Conservation (phyloP, 1,140 invertebrate species). For the Drosophila insularis region DNA sequence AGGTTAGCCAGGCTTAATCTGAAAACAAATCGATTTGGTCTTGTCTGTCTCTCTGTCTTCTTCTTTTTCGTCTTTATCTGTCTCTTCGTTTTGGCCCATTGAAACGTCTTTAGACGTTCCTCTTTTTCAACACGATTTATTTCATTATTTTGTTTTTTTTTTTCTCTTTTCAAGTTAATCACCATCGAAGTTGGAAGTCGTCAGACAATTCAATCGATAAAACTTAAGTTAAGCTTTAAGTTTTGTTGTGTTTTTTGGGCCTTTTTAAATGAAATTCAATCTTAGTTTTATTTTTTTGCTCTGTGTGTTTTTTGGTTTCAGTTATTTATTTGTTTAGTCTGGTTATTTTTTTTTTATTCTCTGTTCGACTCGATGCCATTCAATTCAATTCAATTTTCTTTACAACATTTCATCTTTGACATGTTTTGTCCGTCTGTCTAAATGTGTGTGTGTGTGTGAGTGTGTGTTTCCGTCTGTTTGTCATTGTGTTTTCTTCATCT, state of each 20-base stretch:
- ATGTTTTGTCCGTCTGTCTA: constrained; percentile 63
- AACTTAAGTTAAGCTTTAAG: constrained; percentile 59
- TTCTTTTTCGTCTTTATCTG: constrained; percentile 37
- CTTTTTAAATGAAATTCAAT: constrained; percentile 39
- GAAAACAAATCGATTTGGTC: constrained; percentile 80
- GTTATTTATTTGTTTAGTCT: constrained; percentile 75
- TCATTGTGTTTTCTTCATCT: constrained; percentile 54
- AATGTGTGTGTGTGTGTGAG: constrained; percentile 41
- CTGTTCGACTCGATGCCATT: constrained; percentile 39
- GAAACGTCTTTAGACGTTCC: constrained; percentile 19
- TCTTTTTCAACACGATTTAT: constrained; percentile 80
- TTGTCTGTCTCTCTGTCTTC: constrained; percentile 36
- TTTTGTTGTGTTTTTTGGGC: constrained; percentile 9
- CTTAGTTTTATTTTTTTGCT: constrained; percentile 40
- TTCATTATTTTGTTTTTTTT: constrained; percentile 62
- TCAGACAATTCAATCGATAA: constrained; percentile 76
- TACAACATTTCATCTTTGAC: constrained; percentile 80
- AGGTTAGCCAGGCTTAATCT: constrained; percentile 73
- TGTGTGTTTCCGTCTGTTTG: constrained; percentile 23
- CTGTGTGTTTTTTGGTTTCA: constrained; percentile 10
- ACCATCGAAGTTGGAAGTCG: constrained; percentile 29
- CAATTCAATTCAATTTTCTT: constrained; percentile 79
- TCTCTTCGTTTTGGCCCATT: constrained; percentile 12
- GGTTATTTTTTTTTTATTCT: constrained; percentile 12
- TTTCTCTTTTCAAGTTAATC: constrained; percentile 65